These are phyloP conservation scores for Orchestes rusci DNA, from an alignment of 2,888 invertebrate genomes.

Conservation along the genomic window DNA sequence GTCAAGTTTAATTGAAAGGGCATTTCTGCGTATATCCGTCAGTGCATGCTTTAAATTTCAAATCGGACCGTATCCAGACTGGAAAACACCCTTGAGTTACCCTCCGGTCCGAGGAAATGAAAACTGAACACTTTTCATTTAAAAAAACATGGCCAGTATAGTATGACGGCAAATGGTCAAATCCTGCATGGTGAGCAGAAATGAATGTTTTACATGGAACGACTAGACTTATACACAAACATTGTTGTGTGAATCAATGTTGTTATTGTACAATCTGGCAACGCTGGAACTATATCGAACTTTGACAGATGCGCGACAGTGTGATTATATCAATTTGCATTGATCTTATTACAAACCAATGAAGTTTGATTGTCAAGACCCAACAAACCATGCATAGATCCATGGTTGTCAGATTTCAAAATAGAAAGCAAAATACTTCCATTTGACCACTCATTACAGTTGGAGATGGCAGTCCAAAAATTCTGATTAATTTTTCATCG, in stretches of 20 bases:
- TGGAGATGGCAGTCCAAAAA: constrained; percentile 34
- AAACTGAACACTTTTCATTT: constrained; percentile 36
- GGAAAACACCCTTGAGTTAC: constrained; percentile 34
- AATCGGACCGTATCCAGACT: constrained; percentile 26
- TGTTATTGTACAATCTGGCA: too few relatives aligned
- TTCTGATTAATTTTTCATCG: constrained; percentile 40
- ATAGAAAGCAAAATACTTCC: too few relatives aligned
- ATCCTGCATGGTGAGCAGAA: too few relatives aligned
- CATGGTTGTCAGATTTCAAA: too few relatives aligned
- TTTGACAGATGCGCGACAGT: too few relatives aligned
- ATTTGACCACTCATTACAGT: constrained; percentile 8
- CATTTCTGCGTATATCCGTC: constrained; percentile 17
- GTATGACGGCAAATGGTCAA: neutral
- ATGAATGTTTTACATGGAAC: too few relatives aligned
- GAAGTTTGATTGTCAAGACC: too few relatives aligned
- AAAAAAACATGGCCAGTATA: constrained; percentile 5
- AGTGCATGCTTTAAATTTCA: constrained; percentile 24
- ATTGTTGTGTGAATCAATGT: neutral
- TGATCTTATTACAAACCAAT: too few relatives aligned
- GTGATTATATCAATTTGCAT: too few relatives aligned
- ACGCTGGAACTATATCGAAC: too few relatives aligned
- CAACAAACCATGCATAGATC: too few relatives aligned
- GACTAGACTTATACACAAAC: too few relatives aligned
- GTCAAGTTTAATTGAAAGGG: constrained; percentile 15
- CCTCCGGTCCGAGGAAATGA: constrained; percentile 37